Percentiles rank a stretch among this genome's conserved stretches.
These are phyloP conservation scores for Octopus sinensis DNA, from an alignment of 1,140 invertebrate species.

Conservation along the genomic window DNA sequence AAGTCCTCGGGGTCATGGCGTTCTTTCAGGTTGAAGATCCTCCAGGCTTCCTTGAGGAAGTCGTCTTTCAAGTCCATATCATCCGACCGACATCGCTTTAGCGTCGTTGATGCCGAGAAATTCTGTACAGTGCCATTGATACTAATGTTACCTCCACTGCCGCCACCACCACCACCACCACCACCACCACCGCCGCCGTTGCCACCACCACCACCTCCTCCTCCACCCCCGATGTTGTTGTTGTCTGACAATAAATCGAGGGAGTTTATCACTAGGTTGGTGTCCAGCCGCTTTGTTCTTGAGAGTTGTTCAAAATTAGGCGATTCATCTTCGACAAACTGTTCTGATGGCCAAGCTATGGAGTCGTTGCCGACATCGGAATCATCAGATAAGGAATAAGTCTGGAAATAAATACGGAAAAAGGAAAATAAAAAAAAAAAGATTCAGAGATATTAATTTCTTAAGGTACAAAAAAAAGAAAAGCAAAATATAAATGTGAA, in stretches of 20 bases:
- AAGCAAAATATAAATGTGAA: no score
- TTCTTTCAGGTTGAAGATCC: not conserved
- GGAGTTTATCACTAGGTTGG: no score
- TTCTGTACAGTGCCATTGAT: no score
- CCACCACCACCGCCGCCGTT: no score
- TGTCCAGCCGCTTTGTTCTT: no score
- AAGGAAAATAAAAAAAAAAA: not conserved
- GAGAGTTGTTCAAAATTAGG: no score
- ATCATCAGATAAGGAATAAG: constrained; percentile 1
- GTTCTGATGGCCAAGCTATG: not conserved
- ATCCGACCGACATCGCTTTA: not conserved
- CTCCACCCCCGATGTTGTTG: no score
- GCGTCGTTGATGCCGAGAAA: not conserved
- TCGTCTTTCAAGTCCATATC: not conserved
- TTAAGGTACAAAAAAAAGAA: not conserved
- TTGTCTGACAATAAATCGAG: no score
- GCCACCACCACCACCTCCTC: no score
- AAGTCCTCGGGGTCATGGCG: not conserved
- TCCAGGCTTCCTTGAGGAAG: not conserved
- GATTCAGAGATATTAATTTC: not conserved
- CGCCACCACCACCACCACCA: no score
- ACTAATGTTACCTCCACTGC: no score
- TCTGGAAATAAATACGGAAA: not conserved
- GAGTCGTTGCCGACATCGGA: not conserved
- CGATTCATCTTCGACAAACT: not conserved